Percentiles rank a stretch among this genome's conserved stretches.
Conservation (phyloP, 2,797 vertebrate genomes). For the Pygocentrus nattereri region DNA sequence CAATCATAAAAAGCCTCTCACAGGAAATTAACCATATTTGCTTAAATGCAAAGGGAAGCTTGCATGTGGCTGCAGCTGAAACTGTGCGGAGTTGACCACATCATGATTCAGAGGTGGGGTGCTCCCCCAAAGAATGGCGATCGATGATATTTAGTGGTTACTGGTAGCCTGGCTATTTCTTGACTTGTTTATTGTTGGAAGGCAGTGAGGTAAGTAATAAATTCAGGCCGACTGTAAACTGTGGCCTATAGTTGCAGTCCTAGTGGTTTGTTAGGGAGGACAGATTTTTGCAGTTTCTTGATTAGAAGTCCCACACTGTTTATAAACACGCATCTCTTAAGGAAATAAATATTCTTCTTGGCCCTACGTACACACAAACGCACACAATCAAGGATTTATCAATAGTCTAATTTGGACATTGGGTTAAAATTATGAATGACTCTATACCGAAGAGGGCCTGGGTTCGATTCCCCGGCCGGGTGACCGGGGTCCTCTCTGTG, state of each 20-base stretch:
- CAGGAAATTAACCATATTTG: slow-evolving; percentile 46
- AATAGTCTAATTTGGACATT: no score
- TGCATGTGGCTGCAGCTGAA: not conserved
- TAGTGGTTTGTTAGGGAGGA: not conserved
- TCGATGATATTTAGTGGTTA: not conserved
- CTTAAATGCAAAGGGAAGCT: slow-evolving; percentile 8
- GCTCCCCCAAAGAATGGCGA: slow-evolving; percentile 17
- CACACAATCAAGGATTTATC: not conserved
- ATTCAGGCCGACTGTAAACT: not conserved
- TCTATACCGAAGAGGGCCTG: no score
- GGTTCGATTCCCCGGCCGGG: no score
- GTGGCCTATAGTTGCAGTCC: not conserved
- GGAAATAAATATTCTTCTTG: not conserved
- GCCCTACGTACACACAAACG: not conserved
- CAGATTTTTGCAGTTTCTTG: slow-evolving; percentile 12
- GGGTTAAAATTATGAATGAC: no score
- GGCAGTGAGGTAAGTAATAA: not conserved
- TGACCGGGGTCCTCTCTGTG: no score
- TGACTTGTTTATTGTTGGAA: slow-evolving; percentile 30
- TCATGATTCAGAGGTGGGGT: slow-evolving; percentile 1
- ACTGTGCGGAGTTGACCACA: slow-evolving; percentile 9
- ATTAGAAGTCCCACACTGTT: slow-evolving; percentile 12
- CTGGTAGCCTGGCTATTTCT: slow-evolving; percentile 6
- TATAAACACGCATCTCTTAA: not conserved
- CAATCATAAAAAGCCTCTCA: slow-evolving; percentile 30